phyloP scores from a whole-genome alignment of 2,888 invertebrate genomes.

The Himalopsyche tibetana region DNA sequence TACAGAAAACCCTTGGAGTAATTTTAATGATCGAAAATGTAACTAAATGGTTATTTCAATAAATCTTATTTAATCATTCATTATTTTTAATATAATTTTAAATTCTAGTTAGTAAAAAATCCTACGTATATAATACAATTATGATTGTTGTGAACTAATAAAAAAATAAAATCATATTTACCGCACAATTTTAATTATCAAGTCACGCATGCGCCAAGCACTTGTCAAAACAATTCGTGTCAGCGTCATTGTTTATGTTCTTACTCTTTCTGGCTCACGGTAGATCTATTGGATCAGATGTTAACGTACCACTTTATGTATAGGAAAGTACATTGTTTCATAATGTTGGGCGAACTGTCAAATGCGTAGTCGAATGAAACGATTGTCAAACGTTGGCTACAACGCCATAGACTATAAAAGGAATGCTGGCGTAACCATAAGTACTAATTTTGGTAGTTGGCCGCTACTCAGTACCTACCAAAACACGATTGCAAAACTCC shows the following conservation, averaged over 20 bases:
- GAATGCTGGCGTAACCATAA: conserved; percentile 44
- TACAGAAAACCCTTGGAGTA: no score
- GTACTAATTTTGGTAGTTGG: no score
- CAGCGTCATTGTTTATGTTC: neutral
- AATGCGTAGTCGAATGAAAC: neutral
- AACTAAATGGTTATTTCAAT: no score
- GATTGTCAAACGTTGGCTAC: conserved; percentile 21
- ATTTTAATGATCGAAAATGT: no score
- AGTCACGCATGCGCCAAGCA: neutral
- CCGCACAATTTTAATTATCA: neutral
- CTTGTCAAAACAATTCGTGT: neutral
- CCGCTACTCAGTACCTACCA: no score
- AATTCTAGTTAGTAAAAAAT: no score
- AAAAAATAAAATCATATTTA: neutral
- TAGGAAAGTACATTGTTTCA: neutral
- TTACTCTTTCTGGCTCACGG: conserved; percentile 4
- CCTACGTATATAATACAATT: no score
- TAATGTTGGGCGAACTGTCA: conserved; percentile 15
- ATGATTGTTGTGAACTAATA: no score
- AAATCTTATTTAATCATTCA: no score
- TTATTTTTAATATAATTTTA: no score
- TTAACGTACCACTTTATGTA: conserved; percentile 50
- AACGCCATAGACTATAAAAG: conserved; percentile 24
- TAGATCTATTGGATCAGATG: conserved; percentile 49
- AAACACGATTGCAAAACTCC: no score